These are phyloP conservation scores for Eupithecia vulgata DNA, from an alignment of 2,888 invertebrate species.

Conservation along the genomic window DNA sequence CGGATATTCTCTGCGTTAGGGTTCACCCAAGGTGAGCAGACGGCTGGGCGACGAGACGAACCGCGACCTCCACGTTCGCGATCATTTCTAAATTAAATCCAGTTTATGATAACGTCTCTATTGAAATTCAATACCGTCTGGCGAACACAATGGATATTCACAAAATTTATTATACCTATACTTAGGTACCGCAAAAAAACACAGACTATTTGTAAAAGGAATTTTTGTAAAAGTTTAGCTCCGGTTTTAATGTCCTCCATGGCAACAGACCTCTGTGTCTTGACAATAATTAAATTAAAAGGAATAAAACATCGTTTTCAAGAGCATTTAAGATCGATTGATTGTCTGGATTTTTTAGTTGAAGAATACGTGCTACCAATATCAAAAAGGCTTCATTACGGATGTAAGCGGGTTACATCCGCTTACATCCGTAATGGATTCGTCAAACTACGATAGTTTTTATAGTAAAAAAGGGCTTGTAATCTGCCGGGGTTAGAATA, in stretches of 20 bases:
- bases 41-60: conserved; percentile 73
- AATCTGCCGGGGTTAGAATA: not conserved
- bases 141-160: conserved; percentile 57
- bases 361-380: not conserved
- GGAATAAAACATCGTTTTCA: conserved; percentile 3
- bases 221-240: conserved; percentile 16
- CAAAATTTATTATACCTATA: conserved; percentile 38
- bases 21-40: conserved; percentile 76
- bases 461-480: not conserved
- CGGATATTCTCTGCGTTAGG: conserved; percentile 63
- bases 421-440: no score
- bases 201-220: conserved; percentile 15
- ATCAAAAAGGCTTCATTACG: not conserved
- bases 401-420: no score
- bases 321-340: not conserved
- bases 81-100: conserved; percentile 75
- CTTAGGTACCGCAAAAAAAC: conserved; percentile 18
- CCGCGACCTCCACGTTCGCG: conserved; percentile 67
- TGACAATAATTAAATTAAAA: not conserved
- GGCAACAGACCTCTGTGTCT: conserved; percentile 2
- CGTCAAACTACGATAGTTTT: no score
- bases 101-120: conserved; percentile 62
- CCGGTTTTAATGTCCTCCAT: conserved; percentile 12
- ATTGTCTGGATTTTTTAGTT: not conserved
- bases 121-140: conserved; percentile 74